Evolutionary conservation across 1,140 invertebrate species (phyloP), one percentile per base, ranked within the genome.

Genomic region (Micrasema longulum): DNA sequence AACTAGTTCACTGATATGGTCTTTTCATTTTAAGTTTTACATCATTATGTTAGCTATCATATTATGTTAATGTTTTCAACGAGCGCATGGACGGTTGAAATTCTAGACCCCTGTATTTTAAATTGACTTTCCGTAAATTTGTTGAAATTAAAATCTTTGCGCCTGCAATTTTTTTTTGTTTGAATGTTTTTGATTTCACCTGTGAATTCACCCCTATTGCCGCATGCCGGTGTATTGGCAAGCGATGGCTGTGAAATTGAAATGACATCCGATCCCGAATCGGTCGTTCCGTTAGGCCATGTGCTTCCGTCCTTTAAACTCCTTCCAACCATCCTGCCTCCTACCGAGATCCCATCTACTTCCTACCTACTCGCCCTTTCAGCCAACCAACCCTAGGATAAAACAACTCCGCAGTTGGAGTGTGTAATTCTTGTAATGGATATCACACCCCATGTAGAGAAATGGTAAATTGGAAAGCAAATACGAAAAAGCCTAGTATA

Each of bases 221-320:
- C n/a, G n/a, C 26, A 31, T 31, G 7, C 7, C 26, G 2, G 26
- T 31, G 7, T 64, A 45, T 41, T 41, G 45, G 60, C 20, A 23
- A 22, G 41, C 60, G 60, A 64, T 64, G 60, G 22, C 60, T 64
- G 60, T 64, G 60, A 64, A 64, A 64, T 64, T 64, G 60, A 64
- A 64, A 64, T 64, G 60, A 64, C 60, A 64, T 64, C 60, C 43
- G 26, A 64, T 47, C 60, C 55, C 11, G 4, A 22, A 43, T 18
- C 35, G 35, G 12, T 23, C 20, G 60, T 23, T 47, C 41, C 22
- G 60, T 64, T 18, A 45, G 60, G 22, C 7, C 22, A 12, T 22
- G 48, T 41, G 16, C 16, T 38, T 10, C 22, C 50, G 23, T 31
- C 52, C 52, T 14, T n/a, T 36, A 55, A 16, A 36, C 12, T 16